Conservation (phyloP, 2,797 vertebrate genomes). For the Catharus ustulatus region DNA sequence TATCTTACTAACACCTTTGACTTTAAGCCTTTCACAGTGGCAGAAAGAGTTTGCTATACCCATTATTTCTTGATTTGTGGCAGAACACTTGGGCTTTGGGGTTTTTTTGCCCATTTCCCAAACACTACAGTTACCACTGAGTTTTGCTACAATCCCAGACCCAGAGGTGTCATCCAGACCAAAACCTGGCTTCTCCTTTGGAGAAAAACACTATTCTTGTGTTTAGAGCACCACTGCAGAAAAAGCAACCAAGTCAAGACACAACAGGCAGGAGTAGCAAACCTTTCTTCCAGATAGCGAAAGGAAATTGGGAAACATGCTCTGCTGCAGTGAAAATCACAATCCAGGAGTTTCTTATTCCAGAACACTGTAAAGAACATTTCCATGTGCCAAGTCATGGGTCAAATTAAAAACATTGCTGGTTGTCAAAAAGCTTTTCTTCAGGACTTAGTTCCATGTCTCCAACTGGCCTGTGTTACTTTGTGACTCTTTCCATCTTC, state of each 20-base stretch:
- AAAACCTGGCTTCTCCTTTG: neutral
- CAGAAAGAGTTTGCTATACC: neutral
- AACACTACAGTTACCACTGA: neutral
- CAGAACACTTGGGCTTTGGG: neutral
- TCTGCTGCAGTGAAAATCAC: neutral
- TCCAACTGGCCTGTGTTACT: slow-evolving; percentile 19
- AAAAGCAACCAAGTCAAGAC: neutral
- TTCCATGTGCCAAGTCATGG: slow-evolving; percentile 24
- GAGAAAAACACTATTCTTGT: neutral
- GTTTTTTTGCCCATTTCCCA: neutral
- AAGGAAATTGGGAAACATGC: slow-evolving; percentile 1
- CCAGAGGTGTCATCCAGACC: neutral
- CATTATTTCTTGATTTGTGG: neutral
- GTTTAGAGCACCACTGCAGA: neutral
- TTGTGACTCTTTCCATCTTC: slow-evolving; percentile 8
- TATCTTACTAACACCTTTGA: neutral
- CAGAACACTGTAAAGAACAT: slow-evolving; percentile 38
- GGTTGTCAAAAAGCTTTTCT: slow-evolving; percentile 7
- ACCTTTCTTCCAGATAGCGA: neutral
- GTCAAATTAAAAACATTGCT: neutral
- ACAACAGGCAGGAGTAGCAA: neutral
- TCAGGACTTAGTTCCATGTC: slow-evolving; percentile 2
- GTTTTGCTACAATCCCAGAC: neutral
- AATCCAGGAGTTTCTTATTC: neutral
- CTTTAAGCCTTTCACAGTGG: neutral